Evolutionary conservation across 2,888 invertebrate species (phyloP).

Genomic region (Blastobasis adustella): DNA sequence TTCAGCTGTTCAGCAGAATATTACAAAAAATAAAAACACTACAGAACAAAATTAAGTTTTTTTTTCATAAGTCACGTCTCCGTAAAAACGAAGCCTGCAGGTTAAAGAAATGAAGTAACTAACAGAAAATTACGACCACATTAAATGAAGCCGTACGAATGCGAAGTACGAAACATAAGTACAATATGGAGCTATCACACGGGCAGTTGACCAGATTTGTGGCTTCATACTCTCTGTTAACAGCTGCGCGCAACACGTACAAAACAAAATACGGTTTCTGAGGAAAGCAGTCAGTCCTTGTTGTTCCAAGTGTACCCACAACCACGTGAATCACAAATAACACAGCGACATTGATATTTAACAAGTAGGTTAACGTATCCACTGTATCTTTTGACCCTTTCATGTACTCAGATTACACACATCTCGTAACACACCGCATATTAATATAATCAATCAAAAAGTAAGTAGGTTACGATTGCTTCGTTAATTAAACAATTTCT

Average conservation of each 20-base stretch:
- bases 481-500: constrained; percentile 9
- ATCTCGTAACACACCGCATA: not conserved
- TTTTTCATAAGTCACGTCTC: too few species aligned
- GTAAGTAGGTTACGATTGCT: constrained; percentile 23
- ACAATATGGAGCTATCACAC: not conserved
- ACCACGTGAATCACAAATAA: not conserved
- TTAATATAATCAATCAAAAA: constrained; percentile 20
- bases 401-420: not conserved
- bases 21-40: too few species aligned
- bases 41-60: too few species aligned
- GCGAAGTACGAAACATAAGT: too few species aligned
- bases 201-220: constrained; percentile 3
- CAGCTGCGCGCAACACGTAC: constrained; percentile 1
- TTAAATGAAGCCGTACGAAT: not conserved
- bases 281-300: not conserved
- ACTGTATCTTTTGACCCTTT: not conserved
- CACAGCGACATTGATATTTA: not conserved
- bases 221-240: not conserved
- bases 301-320: not conserved
- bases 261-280: not conserved
- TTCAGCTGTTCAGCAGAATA: too few species aligned
- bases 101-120: too few species aligned
- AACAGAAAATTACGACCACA: too few species aligned
- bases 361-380: not conserved
- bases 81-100: too few species aligned